Percentiles rank a stretch among this genome's conserved stretches.
Evolutionary conservation across 2,888 invertebrate genomes (phyloP).

Genomic region (Fragum whitleyi): DNA sequence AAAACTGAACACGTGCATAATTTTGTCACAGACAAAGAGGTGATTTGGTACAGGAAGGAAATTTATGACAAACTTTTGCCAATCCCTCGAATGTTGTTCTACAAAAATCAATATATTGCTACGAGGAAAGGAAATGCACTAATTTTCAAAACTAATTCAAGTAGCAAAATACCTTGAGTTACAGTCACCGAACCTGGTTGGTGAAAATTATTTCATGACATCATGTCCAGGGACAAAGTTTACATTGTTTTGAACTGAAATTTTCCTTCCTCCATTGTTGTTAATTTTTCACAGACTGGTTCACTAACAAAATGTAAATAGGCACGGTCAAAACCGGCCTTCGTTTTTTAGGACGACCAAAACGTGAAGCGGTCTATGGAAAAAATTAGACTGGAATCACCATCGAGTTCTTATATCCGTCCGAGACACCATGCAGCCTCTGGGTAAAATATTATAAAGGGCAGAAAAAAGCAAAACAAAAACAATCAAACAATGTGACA

Average conservation of each 20-base stretch:
- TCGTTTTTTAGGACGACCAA: too few species aligned
- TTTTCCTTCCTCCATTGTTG: slow-evolving; percentile 24
- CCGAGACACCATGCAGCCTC: too few species aligned
- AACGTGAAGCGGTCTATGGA: too few species aligned
- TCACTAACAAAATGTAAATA: background rate
- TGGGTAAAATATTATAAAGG: too few species aligned
- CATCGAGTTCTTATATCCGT: too few species aligned
- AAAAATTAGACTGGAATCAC: too few species aligned
- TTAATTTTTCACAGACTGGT: slow-evolving; percentile 7
- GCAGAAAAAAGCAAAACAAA: too few species aligned
- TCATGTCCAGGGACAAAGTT: background rate
- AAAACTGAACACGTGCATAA: background rate
- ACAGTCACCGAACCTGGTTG: background rate
- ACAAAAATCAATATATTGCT: background rate
- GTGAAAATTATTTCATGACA: background rate
- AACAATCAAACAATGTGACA: too few species aligned
- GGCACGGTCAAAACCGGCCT: too few species aligned
- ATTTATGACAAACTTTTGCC: background rate
- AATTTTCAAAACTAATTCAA: background rate
- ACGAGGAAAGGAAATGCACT: background rate
- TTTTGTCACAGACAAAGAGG: slow-evolving; percentile 4
- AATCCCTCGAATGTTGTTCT: background rate
- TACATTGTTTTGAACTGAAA: slow-evolving; percentile 1
- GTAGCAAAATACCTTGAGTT: background rate
- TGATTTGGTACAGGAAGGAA: slow-evolving; percentile 1